phyloP scores from a whole-genome alignment of 2,797 vertebrate species.

The Phoebastria nigripes region DNA sequence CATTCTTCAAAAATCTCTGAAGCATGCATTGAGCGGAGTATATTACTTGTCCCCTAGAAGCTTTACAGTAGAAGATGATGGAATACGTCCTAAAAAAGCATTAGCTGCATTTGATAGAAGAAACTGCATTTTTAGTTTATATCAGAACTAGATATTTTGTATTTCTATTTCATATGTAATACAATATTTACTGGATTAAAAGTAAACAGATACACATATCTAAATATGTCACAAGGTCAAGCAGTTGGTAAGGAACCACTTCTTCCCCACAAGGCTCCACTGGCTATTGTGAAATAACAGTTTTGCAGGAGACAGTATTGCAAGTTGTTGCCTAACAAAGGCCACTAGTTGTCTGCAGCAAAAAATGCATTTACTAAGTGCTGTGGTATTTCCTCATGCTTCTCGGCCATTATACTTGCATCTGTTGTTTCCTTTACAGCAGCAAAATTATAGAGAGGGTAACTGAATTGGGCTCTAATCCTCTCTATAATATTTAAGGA shows the following conservation, averaged over 20 bases:
- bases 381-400: not conserved
- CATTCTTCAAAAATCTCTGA: not conserved
- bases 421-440: not conserved
- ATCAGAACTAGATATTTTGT: not conserved
- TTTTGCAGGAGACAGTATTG: not conserved
- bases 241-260: not conserved
- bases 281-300: not conserved
- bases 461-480: not conserved
- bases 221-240: not conserved
- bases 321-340: not conserved
- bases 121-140: not conserved
- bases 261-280: not conserved
- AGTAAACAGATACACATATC: not conserved
- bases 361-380: not conserved
- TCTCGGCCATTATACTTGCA: not conserved
- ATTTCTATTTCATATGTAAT: not conserved
- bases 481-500: not conserved
- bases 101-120: not conserved
- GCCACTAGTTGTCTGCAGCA: not conserved
- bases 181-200: not conserved
- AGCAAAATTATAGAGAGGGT: not conserved
- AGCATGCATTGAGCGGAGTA: not conserved
- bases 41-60: not conserved
- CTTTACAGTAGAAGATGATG: not conserved
- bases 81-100: not conserved